Percentiles rank a stretch among this genome's conserved stretches.
phyloP scores from a whole-genome alignment of 2,888 invertebrate genomes.

The Penaeus monodon region DNA sequence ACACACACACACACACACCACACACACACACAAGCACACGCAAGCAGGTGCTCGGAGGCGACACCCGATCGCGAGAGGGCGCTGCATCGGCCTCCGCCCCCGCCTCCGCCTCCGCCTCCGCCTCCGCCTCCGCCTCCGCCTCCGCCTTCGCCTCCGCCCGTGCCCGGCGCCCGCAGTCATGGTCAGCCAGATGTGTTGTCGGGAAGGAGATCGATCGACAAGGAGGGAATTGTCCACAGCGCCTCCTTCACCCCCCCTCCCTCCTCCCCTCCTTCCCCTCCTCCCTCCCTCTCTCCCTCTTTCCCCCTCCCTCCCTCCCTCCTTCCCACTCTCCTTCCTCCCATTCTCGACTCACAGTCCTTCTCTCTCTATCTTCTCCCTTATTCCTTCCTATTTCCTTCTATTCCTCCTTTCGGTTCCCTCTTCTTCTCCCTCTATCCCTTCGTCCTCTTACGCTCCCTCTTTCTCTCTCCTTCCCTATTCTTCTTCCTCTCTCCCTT shows the following conservation, averaged over 20 bases:
- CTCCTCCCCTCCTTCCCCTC: not conserved
- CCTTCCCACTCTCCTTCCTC: not conserved
- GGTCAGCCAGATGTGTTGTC: no score
- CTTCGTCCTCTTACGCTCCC: not conserved
- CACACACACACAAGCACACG: no score
- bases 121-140: not conserved
- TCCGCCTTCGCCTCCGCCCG: not conserved
- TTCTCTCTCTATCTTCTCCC: not conserved
- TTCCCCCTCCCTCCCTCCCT: not conserved
- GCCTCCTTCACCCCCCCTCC: not conserved
- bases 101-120: not conserved
- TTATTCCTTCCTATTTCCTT: not conserved
- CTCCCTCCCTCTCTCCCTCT: not conserved
- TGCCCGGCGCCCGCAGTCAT: not conserved
- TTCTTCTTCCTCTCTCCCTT: not conserved
- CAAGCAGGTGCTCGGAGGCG: no score
- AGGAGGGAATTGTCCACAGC: not conserved
- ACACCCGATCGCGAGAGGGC: no score
- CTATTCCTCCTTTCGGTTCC: not conserved
- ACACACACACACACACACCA: no score
- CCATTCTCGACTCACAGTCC: not conserved
- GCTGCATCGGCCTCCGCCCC: no score
- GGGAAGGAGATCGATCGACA: no score
- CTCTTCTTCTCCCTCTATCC: not conserved
- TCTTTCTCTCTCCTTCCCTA: not conserved